These are phyloP conservation scores for Drosophila auraria DNA, from an alignment of 1,140 invertebrate genomes.

Conservation along the genomic window DNA sequence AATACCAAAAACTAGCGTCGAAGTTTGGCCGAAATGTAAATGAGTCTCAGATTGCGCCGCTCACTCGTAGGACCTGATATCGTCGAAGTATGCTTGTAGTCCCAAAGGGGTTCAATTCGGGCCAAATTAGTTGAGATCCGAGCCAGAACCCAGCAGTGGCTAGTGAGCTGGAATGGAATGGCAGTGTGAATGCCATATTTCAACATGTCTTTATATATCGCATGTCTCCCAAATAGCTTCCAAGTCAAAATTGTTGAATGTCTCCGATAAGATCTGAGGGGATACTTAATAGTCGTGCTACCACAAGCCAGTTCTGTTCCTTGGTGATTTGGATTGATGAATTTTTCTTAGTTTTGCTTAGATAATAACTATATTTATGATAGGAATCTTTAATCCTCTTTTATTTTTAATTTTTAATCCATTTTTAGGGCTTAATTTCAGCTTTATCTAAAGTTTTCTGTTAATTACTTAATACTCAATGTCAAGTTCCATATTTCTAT, in stretches of 20 bases:
- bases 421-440: neutral
- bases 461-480: neutral
- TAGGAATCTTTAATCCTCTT: neutral
- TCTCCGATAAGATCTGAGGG: conserved; percentile 12
- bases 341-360: neutral
- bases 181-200: conserved; percentile 13
- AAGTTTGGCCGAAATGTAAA: conserved; percentile 44
- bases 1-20: conserved; percentile 29
- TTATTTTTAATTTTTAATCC: neutral
- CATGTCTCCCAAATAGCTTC: neutral
- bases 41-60: conserved; percentile 31
- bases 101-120: conserved; percentile 14
- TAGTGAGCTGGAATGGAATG: neutral
- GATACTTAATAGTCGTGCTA: conserved; percentile 13
- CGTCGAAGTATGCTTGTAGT: neutral
- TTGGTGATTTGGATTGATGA: neutral
- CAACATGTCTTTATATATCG: conserved; percentile 11
- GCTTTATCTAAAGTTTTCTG: too few species aligned
- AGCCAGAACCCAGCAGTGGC: conserved; percentile 12
- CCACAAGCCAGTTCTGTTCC: too few species aligned
- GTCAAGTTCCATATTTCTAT: neutral
- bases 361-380: too few species aligned
- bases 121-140: conserved; percentile 28
- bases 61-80: conserved; percentile 14
- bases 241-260: conserved; percentile 1